Percentiles rank a stretch among this genome's conserved stretches.
These are phyloP conservation scores for Bucorvus abyssinicus DNA, from an alignment of 2,797 vertebrate genomes.

Conservation along the genomic window DNA sequence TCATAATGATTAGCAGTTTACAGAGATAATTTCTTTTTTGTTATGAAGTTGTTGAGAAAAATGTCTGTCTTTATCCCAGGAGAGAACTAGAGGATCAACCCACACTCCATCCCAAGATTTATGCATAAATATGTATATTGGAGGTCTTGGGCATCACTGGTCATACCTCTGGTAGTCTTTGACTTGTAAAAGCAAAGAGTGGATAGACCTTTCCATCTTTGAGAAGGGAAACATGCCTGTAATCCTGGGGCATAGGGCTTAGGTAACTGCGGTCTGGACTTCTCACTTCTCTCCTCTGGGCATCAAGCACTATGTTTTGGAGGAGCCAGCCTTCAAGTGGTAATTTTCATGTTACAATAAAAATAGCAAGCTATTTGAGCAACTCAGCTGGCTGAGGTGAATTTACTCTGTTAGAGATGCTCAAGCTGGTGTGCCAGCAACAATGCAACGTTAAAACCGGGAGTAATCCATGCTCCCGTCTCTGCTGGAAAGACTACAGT, in stretches of 20 bases:
- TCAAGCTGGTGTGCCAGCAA: background rate
- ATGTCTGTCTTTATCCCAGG: background rate
- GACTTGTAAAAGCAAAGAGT: background rate
- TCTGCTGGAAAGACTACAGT: background rate
- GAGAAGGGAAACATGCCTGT: background rate
- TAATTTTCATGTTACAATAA: background rate
- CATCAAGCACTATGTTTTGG: background rate
- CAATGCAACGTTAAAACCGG: accelerated
- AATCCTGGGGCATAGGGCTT: background rate
- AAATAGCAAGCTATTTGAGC: background rate
- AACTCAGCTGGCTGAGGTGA: background rate
- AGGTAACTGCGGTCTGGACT: background rate
- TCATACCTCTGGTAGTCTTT: background rate
- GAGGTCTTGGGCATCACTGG: background rate
- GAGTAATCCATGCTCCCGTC: background rate
- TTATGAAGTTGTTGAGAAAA: background rate
- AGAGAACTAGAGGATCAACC: background rate
- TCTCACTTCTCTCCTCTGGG: background rate
- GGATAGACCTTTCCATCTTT: background rate
- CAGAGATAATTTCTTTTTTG: background rate
- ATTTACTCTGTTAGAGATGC: background rate
- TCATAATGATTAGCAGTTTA: background rate
- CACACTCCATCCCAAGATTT: background rate
- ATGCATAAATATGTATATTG: background rate
- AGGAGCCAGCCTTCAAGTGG: background rate